Evolutionary conservation across 1,140 invertebrate genomes (phyloP).

Genomic region (Eueides isabella): DNA sequence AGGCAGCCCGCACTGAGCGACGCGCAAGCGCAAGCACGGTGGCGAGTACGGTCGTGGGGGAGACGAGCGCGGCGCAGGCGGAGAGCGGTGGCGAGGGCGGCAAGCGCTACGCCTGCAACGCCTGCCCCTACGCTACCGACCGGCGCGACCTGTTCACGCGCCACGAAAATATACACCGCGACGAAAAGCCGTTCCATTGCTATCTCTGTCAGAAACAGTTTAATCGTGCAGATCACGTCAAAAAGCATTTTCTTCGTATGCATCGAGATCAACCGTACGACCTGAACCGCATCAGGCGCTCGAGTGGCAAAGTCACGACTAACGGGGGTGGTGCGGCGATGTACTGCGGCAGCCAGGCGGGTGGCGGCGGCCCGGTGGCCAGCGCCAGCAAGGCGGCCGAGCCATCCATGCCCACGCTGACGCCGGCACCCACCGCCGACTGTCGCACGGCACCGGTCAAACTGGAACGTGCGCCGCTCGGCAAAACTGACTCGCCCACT

Average conservation of each 20-base stretch:
- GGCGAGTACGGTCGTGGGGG: conserved; percentile 34
- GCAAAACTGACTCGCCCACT: conserved; percentile 52
- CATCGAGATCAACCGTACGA: conserved; percentile 93
- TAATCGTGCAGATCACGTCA: conserved; percentile 96
- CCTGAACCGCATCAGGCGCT: conserved; percentile 89
- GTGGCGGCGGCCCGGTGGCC: conserved; percentile 39
- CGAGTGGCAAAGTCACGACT: conserved; percentile 71
- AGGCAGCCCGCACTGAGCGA: conserved; percentile 55
- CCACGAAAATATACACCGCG: conserved; percentile 97
- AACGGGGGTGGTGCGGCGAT: conserved; percentile 83
- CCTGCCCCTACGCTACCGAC: conserved; percentile 95
- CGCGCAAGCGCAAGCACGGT: conserved; percentile 37
- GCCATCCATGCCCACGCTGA: conserved; percentile 26
- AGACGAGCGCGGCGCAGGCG: conserved; percentile 44
- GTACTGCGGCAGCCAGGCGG: conserved; percentile 47
- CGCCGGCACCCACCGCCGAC: conserved; percentile 36
- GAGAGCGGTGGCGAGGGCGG: conserved; percentile 53
- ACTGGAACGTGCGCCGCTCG: conserved; percentile 59
- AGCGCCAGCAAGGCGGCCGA: conserved; percentile 32
- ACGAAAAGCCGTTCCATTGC: conserved; percentile 96
- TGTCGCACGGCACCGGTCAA: conserved; percentile 56
- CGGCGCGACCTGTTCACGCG: conserved; percentile 96
- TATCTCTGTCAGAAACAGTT: conserved; percentile 96
- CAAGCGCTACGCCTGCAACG: conserved; percentile 92
- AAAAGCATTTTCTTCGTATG: conserved; percentile 96